Evolutionary conservation across 1,140 invertebrate genomes (phyloP).

Genomic region (Pogonus chalceus): DNA sequence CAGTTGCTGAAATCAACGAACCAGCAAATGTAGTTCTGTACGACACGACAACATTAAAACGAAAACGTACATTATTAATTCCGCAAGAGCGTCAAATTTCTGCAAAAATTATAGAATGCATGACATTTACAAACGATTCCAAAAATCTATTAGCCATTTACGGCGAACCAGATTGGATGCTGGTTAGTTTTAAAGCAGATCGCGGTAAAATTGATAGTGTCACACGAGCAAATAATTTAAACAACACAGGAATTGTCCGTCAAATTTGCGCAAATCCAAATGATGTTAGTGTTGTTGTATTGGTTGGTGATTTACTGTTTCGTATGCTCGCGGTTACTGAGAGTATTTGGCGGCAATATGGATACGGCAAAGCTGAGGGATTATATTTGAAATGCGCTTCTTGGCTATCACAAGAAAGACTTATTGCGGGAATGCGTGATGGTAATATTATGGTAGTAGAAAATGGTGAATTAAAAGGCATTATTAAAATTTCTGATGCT

Average conservation of each 20-base stretch:
- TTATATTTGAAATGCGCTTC: slow-evolving; percentile 56
- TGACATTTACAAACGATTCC: slow-evolving; percentile 69
- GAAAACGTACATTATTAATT: slow-evolving; percentile 48
- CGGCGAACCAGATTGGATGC: slow-evolving; percentile 66
- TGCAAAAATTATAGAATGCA: slow-evolving; percentile 50
- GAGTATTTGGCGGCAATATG: slow-evolving; percentile 68
- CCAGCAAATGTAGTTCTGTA: slow-evolving; percentile 52
- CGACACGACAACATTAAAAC: slow-evolving; percentile 49
- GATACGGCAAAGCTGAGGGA: slow-evolving; percentile 70
- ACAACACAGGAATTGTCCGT: slow-evolving; percentile 40
- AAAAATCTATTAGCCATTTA: slow-evolving; percentile 68
- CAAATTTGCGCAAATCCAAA: slow-evolving; percentile 64
- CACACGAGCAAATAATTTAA: slow-evolving; percentile 54
- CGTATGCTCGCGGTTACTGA: slow-evolving; percentile 71
- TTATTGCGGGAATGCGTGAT: slow-evolving; percentile 63
- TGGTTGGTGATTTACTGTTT: slow-evolving; percentile 62
- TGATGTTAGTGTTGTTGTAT: slow-evolving; percentile 62
- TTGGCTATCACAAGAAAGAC: slow-evolving; percentile 62
- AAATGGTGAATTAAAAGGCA: slow-evolving; percentile 62
- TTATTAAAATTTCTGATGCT: slow-evolving; percentile 46
- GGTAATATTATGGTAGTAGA: slow-evolving; percentile 67
- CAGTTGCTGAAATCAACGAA: slow-evolving; percentile 41
- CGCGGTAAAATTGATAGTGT: slow-evolving; percentile 70
- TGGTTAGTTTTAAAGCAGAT: slow-evolving; percentile 76
- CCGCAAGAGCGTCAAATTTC: slow-evolving; percentile 34